Evolutionary conservation across 2,888 invertebrate genomes (phyloP).

Genomic region (Brachycybe producta): DNA sequence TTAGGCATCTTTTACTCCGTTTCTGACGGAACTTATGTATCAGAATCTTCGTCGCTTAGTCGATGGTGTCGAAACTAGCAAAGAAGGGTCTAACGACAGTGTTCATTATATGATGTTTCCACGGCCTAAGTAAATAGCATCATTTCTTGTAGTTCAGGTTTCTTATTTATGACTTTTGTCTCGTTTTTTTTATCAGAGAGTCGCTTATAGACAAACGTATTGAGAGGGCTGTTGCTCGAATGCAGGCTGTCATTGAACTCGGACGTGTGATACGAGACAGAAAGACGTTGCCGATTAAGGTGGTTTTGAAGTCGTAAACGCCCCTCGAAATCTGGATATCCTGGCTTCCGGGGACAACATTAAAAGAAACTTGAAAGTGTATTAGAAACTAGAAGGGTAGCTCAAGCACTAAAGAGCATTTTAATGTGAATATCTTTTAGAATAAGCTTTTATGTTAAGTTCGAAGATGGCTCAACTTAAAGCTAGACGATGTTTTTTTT

Average conservation of each 20-base stretch:
- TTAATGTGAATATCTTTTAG: no score
- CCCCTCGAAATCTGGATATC: no score
- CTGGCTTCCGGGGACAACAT: no score
- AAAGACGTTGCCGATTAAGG: constrained; percentile 81
- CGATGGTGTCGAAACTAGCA: constrained; percentile 32
- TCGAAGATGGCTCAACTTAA: no score
- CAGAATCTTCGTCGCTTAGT: constrained; percentile 64
- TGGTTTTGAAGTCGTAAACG: no score
- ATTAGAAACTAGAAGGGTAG: no score
- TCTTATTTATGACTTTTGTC: constrained; percentile 8
- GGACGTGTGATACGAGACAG: constrained; percentile 86
- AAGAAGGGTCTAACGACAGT: constrained; percentile 48
- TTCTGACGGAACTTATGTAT: constrained; percentile 88
- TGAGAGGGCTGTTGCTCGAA: constrained; percentile 74
- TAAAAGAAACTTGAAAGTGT: no score
- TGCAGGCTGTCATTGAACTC: constrained; percentile 91
- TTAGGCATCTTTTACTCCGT: constrained; percentile 88
- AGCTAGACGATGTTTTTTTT: no score
- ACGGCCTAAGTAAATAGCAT: constrained; percentile 39
- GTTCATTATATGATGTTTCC: constrained; percentile 90
- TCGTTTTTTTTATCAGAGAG: constrained; percentile 16
- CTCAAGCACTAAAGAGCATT: no score
- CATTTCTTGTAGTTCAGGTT: constrained; percentile 12
- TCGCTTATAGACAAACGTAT: constrained; percentile 64
- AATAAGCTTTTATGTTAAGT: no score